A percentile compares a stretch with the other conserved stretches of the same genome.
Conservation (phyloP, 2,888 invertebrate genomes). For the Stenotaenia linearis region DNA sequence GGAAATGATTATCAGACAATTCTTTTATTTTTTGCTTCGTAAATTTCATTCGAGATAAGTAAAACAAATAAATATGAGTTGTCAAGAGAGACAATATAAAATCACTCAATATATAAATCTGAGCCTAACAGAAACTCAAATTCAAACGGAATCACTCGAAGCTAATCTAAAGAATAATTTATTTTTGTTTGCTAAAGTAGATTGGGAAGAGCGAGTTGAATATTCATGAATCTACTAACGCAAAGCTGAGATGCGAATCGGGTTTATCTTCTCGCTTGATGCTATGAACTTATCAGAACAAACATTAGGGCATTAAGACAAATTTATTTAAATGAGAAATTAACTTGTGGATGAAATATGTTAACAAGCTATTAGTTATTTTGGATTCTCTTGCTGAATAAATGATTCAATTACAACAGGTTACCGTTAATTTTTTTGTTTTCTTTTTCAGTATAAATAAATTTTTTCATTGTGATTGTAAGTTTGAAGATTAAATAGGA, state of each 20-base stretch:
- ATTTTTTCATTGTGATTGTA: too few species aligned
- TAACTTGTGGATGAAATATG: not conserved
- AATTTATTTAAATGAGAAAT: conserved; percentile 1
- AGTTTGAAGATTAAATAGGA: too few species aligned
- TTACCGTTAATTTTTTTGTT: too few species aligned
- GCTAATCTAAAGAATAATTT: not conserved
- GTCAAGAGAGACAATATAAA: too few species aligned
- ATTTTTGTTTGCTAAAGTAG: not conserved
- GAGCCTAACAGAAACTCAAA: not conserved
- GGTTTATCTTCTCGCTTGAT: not conserved
- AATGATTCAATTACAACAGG: too few species aligned
- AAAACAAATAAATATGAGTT: too few species aligned
- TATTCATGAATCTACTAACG: not conserved
- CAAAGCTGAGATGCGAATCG: not conserved
- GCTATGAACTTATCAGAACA: not conserved
- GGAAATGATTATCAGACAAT: too few species aligned
- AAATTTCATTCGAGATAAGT: too few species aligned
- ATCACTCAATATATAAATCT: too few species aligned
- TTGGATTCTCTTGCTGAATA: too few species aligned
- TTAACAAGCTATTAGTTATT: not conserved
- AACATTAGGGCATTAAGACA: conserved; percentile 1
- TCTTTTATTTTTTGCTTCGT: too few species aligned
- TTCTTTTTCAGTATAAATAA: too few species aligned
- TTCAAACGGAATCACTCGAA: not conserved
- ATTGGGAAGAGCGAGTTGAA: not conserved